phyloP scores from a whole-genome alignment of 2,113 vertebrate genomes.

The Notarius quadriscutis region DNA sequence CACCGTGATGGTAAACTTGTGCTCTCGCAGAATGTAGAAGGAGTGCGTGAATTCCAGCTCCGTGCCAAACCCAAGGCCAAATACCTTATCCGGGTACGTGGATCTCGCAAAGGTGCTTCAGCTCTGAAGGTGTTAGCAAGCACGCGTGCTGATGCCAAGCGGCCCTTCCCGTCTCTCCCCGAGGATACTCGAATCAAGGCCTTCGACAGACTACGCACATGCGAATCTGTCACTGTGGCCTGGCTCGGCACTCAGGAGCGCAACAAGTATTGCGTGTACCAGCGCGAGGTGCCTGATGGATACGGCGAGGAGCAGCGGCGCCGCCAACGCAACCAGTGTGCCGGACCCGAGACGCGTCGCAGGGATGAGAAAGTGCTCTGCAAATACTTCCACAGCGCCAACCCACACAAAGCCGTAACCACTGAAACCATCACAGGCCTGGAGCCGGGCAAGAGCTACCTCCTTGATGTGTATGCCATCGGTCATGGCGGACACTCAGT shows the following conservation, averaged over 20 bases:
- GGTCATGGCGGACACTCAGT: slow-evolving; percentile 92
- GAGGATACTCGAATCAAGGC: slow-evolving; percentile 95
- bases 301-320: slow-evolving; percentile 86
- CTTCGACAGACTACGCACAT: slow-evolving; percentile 95
- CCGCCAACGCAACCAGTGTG: slow-evolving; percentile 90
- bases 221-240: slow-evolving; percentile 88
- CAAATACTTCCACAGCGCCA: slow-evolving; percentile 97
- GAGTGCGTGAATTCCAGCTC: slow-evolving; percentile 89
- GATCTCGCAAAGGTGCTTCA: slow-evolving; percentile 88
- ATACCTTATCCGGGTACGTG: slow-evolving; percentile 88
- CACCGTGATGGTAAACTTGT: slow-evolving; percentile 89
- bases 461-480: slow-evolving; percentile 95
- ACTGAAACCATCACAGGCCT: slow-evolving; percentile 92
- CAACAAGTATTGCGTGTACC: slow-evolving; percentile 97
- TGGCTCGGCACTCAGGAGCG: slow-evolving; percentile 97
- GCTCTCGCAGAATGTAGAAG: slow-evolving; percentile 88
- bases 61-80: slow-evolving; percentile 94
- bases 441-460: slow-evolving; percentile 88
- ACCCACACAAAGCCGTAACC: slow-evolving; percentile 93
- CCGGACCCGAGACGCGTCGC: slow-evolving; percentile 88
- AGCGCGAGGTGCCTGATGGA: slow-evolving; percentile 83
- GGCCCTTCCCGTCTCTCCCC: slow-evolving; percentile 88
- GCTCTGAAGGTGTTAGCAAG: slow-evolving; percentile 87
- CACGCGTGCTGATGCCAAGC: slow-evolving; percentile 86
- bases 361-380: slow-evolving; percentile 96